These are phyloP conservation scores for Anguilla obscura DNA, from an alignment of 2,797 vertebrate species.

Conservation along the genomic window DNA sequence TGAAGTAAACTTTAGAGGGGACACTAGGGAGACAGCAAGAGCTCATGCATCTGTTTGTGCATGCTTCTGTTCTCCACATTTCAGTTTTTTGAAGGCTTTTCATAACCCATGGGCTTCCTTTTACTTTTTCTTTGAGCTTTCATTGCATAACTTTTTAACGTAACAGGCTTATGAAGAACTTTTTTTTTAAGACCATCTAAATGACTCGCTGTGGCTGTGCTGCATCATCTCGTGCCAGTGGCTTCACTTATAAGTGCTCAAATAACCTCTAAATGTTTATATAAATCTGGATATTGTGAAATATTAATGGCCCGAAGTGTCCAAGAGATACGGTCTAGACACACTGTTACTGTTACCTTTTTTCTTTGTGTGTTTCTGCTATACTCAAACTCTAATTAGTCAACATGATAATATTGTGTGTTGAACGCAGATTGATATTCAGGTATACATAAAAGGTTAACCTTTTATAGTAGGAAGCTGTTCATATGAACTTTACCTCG, in stretches of 20 bases:
- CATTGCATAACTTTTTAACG: neutral
- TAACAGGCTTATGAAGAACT: neutral
- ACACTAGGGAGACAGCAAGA: neutral
- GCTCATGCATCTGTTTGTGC: conserved; percentile 7
- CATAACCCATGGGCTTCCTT: conserved; percentile 18
- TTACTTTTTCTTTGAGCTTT: conserved; percentile 22
- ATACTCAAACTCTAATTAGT: neutral
- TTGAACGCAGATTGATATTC: neutral
- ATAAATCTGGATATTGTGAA: neutral
- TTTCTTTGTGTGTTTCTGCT: neutral
- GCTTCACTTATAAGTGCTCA: neutral
- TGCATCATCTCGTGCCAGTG: neutral
- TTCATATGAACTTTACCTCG: neutral
- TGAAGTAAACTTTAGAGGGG: conserved; percentile 15
- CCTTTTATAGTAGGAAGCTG: neutral
- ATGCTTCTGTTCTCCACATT: conserved; percentile 18
- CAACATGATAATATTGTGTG: neutral
- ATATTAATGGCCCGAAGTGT: neutral
- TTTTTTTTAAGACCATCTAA: neutral
- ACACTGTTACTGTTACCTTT: neutral
- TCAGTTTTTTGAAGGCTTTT: neutral
- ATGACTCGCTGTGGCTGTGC: neutral
- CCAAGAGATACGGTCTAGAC: neutral
- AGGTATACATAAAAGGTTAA: neutral
- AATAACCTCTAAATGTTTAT: neutral